phyloP scores from a whole-genome alignment of 2,888 invertebrate genomes.

The Drepana falcataria region DNA sequence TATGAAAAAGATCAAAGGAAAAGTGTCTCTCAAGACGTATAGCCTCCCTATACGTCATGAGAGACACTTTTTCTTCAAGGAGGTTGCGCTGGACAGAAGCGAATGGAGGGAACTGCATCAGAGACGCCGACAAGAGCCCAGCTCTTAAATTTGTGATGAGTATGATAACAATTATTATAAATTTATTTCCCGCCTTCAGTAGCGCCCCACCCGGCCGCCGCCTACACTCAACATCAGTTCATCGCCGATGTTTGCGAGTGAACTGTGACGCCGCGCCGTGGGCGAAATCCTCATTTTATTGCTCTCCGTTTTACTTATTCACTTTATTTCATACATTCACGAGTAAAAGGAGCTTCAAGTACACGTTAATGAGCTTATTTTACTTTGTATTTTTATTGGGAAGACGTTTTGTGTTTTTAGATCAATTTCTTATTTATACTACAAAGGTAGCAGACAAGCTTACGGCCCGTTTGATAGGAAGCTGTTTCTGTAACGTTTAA shows the following conservation, averaged over 20 bases:
- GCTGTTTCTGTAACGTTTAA: no score
- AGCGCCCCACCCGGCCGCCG: conserved; percentile 18
- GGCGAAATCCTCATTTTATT: conserved; percentile 67
- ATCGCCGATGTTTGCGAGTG: conserved; percentile 53
- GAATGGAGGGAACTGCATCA: no score
- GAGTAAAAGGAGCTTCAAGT: conserved; percentile 14
- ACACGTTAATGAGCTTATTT: conserved; percentile 19
- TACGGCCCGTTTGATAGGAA: no score
- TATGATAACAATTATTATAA: no score
- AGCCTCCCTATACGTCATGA: no score
- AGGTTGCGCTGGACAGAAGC: no score
- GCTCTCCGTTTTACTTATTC: conserved; percentile 48
- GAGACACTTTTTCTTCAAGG: no score
- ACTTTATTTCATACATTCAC: conserved; percentile 42
- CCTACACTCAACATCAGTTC: conserved; percentile 44
- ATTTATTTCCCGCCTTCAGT: conserved; percentile 17
- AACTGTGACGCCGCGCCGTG: conserved; percentile 46
- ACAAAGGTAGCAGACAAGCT: no score
- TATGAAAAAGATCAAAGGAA: no score
- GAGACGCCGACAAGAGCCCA: no score
- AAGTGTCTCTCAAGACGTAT: no score
- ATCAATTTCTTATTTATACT: neutral
- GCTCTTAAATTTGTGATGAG: no score
- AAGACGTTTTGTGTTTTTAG: conserved; percentile 13
- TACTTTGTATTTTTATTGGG: conserved; percentile 3